Conservation (phyloP, 2,113 vertebrate genomes). For the Pagrus major region DNA sequence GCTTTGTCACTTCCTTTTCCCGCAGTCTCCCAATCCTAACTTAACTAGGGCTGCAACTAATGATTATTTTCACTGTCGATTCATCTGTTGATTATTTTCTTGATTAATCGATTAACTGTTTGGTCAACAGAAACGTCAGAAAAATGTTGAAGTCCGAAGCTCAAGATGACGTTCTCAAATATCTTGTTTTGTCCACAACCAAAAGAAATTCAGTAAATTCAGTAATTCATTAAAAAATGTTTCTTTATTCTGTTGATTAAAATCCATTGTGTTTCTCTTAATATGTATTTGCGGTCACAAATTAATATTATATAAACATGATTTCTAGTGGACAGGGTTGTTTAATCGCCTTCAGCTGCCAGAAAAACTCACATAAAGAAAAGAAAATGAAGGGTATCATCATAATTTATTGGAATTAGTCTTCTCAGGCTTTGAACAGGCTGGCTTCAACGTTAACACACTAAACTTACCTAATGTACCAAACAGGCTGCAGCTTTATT, state of each 20-base stretch:
- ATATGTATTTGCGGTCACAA: background rate
- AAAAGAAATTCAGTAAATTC: too few species aligned
- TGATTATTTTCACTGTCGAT: too few species aligned
- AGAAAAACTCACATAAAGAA: conserved; percentile 3
- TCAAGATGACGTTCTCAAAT: too few species aligned
- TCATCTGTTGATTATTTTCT: too few species aligned
- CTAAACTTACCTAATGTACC: conserved; percentile 23
- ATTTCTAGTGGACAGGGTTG: background rate
- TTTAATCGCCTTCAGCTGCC: conserved; percentile 8
- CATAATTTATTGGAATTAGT: conserved; percentile 6
- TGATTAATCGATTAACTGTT: too few species aligned
- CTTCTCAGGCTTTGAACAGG: conserved; percentile 29
- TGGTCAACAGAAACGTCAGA: too few species aligned
- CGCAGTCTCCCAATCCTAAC: background rate
- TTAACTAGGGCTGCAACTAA: too few species aligned
- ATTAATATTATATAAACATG: background rate
- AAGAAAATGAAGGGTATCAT: background rate
- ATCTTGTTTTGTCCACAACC: too few species aligned
- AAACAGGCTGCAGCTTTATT: conserved; percentile 17
- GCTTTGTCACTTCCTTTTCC: background rate
- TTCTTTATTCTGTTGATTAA: background rate
- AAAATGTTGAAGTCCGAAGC: too few species aligned
- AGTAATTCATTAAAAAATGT: too few species aligned
- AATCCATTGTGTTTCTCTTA: background rate
- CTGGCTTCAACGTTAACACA: conserved; percentile 2